Evolutionary conservation across 2,113 vertebrate species (phyloP).

Genomic region (Tyto alba): DNA sequence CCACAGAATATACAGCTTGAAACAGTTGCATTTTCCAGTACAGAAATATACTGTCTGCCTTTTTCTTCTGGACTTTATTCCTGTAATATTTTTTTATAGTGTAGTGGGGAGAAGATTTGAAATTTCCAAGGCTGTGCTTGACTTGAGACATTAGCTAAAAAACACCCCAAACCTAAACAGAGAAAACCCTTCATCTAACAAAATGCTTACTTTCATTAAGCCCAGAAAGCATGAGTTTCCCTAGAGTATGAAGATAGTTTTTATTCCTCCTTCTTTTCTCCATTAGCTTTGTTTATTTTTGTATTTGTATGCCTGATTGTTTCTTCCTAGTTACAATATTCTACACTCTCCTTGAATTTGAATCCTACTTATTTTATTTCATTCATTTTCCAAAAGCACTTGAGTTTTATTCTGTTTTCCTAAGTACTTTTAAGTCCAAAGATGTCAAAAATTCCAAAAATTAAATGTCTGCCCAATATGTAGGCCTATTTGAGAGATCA

Average conservation of each 20-base stretch:
- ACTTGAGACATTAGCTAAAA: background rate
- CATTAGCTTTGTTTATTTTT: background rate
- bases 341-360: background rate
- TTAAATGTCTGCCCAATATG: background rate
- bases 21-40: background rate
- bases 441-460: background rate
- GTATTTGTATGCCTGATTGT: background rate
- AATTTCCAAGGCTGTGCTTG: background rate
- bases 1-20: background rate
- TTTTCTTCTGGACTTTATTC: background rate
- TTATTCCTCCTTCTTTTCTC: background rate
- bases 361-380: background rate
- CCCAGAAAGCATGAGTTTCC: background rate
- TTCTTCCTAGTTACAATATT: background rate
- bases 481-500: background rate
- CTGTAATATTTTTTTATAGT: background rate
- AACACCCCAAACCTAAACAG: background rate
- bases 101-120: background rate
- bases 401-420: background rate
- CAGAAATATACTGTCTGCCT: background rate
- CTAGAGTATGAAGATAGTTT: background rate
- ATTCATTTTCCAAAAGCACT: background rate
- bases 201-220: background rate
- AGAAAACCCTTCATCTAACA: background rate
- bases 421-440: background rate